Percentiles rank a stretch among this genome's conserved stretches.
These are phyloP conservation scores for Alligator mississippiensis DNA, from an alignment of 2,113 vertebrate genomes.

Conservation along the genomic window DNA sequence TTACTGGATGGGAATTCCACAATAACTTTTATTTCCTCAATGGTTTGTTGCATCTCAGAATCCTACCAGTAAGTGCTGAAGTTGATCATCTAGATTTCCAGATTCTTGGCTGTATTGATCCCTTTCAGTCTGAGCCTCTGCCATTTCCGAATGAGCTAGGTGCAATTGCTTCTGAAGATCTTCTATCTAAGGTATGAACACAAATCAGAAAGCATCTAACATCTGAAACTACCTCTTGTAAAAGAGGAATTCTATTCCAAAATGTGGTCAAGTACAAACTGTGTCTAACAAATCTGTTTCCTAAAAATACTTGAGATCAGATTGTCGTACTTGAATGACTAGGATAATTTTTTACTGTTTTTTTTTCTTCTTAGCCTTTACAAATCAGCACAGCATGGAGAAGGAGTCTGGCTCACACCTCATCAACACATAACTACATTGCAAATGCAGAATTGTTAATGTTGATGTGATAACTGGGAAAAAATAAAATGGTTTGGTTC, in stretches of 20 bases:
- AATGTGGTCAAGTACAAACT: background rate
- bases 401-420: background rate
- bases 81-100: constrained; percentile 65
- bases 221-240: background rate
- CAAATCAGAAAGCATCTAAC: background rate
- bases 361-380: background rate
- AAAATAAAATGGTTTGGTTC: background rate
- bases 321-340: background rate
- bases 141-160: constrained; percentile 63
- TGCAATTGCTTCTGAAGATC: constrained; percentile 78
- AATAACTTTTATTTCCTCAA: background rate
- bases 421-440: background rate
- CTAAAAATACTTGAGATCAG: background rate
- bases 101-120: constrained; percentile 67
- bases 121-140: constrained; percentile 70
- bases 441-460: background rate
- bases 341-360: background rate
- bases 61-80: constrained; percentile 79
- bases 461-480: background rate
- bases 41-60: background rate
- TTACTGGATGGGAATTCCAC: too few relatives aligned
- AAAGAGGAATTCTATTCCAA: background rate
- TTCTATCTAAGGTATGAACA: constrained; percentile 71
- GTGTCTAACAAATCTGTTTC: background rate
- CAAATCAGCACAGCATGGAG: background rate